Conservation (phyloP, 2,888 invertebrate species). For the Lagria hirta region DNA sequence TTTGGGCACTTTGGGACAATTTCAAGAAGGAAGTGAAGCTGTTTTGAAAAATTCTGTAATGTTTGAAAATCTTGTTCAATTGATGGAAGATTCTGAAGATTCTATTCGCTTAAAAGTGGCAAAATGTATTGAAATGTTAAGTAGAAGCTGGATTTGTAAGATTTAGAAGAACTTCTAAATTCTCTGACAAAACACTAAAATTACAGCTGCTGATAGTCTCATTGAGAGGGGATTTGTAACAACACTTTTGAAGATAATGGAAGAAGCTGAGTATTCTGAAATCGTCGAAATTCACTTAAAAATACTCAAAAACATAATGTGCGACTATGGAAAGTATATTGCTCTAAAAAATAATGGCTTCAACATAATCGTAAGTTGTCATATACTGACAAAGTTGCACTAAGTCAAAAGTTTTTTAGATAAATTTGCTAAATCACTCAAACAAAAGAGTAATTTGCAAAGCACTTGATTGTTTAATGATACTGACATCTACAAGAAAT, state of each 20-base stretch:
- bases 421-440: background rate
- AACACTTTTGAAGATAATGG: slow-evolving; percentile 40
- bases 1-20: slow-evolving; percentile 48
- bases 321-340: slow-evolving; percentile 47
- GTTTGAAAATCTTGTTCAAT: slow-evolving; percentile 41
- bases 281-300: slow-evolving; percentile 49
- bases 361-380: slow-evolving; percentile 42
- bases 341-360: slow-evolving; percentile 50
- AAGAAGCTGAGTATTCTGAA: slow-evolving; percentile 39
- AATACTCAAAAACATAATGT: slow-evolving; percentile 48
- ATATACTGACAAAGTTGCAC: background rate
- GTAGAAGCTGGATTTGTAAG: slow-evolving; percentile 48
- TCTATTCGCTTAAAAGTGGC: slow-evolving; percentile 51
- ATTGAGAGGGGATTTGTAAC: slow-evolving; percentile 48
- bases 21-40: slow-evolving; percentile 49
- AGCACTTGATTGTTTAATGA: slow-evolving; percentile 45
- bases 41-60: slow-evolving; percentile 48
- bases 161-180: background rate
- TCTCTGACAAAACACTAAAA: slow-evolving; percentile 2
- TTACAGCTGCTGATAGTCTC: slow-evolving; percentile 50
- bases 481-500: slow-evolving; percentile 44
- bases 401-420: background rate
- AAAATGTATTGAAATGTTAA: slow-evolving; percentile 48
- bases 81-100: slow-evolving; percentile 46
- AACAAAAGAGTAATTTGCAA: slow-evolving; percentile 36